phyloP scores from a whole-genome alignment of 2,888 invertebrate species.

The Hermodice carunculata region DNA sequence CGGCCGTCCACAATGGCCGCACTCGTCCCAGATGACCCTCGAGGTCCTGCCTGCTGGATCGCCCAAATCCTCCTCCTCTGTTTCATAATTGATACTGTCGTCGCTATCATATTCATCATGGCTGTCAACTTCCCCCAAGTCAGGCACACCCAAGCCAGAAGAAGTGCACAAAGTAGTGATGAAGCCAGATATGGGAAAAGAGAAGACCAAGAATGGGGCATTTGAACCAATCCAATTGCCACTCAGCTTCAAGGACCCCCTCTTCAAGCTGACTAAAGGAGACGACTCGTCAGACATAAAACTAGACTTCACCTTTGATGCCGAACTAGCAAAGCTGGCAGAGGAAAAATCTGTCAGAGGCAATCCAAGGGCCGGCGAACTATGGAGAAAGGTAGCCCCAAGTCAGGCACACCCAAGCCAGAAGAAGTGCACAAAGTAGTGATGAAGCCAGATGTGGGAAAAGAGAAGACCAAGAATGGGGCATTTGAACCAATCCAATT shows the following conservation, averaged over 20 bases:
- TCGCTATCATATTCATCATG: too few relatives aligned
- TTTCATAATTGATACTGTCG: too few relatives aligned
- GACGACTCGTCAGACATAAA: slow-evolving; percentile 82
- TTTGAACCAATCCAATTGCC: slow-evolving; percentile 65
- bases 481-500: slow-evolving; percentile 63
- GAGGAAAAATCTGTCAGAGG: slow-evolving; percentile 61
- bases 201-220: slow-evolving; percentile 46
- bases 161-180: not conserved
- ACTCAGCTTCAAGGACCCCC: slow-evolving; percentile 61
- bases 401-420: slow-evolving; percentile 6
- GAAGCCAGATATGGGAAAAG: slow-evolving; percentile 7
- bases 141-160: slow-evolving; percentile 2
- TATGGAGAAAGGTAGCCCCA: too few relatives aligned
- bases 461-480: slow-evolving; percentile 42
- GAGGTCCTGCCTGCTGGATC: too few relatives aligned
- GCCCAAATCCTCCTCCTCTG: too few relatives aligned
- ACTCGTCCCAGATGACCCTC: too few relatives aligned
- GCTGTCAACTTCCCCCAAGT: too few relatives aligned
- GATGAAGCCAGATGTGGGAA: slow-evolving; percentile 8
- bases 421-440: not conserved
- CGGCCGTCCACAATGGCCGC: too few relatives aligned
- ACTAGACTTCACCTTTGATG: slow-evolving; percentile 90
- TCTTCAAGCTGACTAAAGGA: slow-evolving; percentile 46
- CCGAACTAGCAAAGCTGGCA: slow-evolving; percentile 75
- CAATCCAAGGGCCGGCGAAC: too few relatives aligned